A percentile compares a stretch with the other conserved stretches of the same genome.
These are phyloP conservation scores for Pterois miles DNA, from an alignment of 2,797 vertebrate species.

Conservation along the genomic window DNA sequence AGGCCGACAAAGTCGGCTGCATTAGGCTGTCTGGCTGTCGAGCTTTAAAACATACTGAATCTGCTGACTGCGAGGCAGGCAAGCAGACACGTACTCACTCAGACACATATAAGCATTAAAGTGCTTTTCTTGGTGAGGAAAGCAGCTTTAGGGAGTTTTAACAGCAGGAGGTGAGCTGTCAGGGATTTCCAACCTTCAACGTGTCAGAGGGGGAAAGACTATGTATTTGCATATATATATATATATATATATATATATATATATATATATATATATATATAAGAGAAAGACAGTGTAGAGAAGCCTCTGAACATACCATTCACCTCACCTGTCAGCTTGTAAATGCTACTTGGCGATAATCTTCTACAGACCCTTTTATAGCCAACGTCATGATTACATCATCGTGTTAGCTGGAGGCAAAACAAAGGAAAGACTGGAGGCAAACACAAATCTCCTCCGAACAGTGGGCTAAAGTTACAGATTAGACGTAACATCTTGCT, in stretches of 20 bases:
- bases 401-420: too few species aligned
- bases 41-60: slow-evolving; percentile 46
- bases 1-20: slow-evolving; percentile 14
- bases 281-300: slow-evolving; percentile 8
- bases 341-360: slow-evolving; percentile 19
- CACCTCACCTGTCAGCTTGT: slow-evolving; percentile 16
- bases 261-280: too few species aligned
- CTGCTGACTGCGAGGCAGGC: slow-evolving; percentile 40
- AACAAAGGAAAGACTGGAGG: too few species aligned
- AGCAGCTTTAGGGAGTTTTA: slow-evolving; percentile 63
- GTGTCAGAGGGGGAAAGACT: slow-evolving; percentile 28
- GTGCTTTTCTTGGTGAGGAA: slow-evolving; percentile 54
- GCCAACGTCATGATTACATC: too few species aligned
- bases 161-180: slow-evolving; percentile 62
- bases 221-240: too few species aligned
- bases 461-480: too few species aligned
- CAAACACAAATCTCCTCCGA: too few species aligned
- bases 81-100: slow-evolving; percentile 23
- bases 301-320: slow-evolving; percentile 20
- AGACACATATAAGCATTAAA: slow-evolving; percentile 48
- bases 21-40: slow-evolving; percentile 8
- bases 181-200: slow-evolving; percentile 59
- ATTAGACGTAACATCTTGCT: too few species aligned
- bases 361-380: not conserved
- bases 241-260: too few species aligned